Evolutionary conservation across 2,113 vertebrate genomes (phyloP).

Genomic region (Albula glossodonta): DNA sequence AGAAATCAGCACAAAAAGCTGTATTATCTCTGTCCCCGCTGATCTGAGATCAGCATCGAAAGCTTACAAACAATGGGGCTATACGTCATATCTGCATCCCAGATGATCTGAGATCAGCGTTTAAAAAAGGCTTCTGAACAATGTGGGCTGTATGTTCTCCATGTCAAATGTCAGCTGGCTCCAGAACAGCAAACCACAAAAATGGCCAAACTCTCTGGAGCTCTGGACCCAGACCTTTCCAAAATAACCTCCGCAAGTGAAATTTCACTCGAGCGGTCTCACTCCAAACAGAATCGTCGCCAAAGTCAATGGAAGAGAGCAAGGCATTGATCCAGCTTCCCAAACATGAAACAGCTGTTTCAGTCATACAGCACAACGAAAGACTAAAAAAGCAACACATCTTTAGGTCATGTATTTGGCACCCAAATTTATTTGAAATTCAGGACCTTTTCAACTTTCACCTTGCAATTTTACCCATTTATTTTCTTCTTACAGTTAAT

Average conservation of each 20-base stretch:
- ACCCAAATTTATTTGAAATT: slow-evolving; percentile 57
- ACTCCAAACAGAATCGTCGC: neutral
- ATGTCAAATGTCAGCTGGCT: neutral
- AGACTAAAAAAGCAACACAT: slow-evolving; percentile 2
- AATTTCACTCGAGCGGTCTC: neutral
- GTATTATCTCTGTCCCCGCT: no score
- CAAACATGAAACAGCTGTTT: neutral
- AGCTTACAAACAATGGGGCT: no score
- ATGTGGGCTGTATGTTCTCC: no score
- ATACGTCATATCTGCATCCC: no score
- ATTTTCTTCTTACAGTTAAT: slow-evolving; percentile 39
- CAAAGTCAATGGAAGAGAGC: neutral
- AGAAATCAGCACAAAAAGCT: no score
- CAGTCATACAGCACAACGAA: neutral
- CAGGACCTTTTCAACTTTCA: slow-evolving; percentile 39
- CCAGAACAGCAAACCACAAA: neutral
- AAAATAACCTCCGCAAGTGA: neutral
- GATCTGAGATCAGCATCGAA: no score
- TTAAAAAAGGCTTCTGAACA: no score
- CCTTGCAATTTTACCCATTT: neutral
- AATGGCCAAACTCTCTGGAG: neutral
- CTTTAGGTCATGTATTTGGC: slow-evolving; percentile 52
- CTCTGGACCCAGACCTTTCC: neutral
- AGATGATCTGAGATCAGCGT: no score
- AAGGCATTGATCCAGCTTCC: neutral